Percentiles rank a stretch among this genome's conserved stretches.
These are phyloP conservation scores for Sebastes kiyomatsui DNA, from an alignment of 2,797 vertebrate genomes.

Conservation along the genomic window DNA sequence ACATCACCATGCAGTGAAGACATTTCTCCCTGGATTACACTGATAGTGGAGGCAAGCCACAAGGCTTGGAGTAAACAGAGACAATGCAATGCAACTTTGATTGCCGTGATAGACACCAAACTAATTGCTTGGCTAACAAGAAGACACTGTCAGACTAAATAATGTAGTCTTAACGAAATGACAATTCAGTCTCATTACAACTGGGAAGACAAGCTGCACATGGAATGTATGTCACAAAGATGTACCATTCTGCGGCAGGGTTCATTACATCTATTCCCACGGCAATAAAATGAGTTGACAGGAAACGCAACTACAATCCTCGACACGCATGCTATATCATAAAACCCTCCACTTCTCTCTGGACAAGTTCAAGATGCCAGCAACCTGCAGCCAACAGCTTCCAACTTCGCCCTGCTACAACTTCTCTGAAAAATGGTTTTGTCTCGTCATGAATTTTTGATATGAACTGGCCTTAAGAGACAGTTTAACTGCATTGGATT, in stretches of 20 bases:
- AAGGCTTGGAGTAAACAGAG: neutral
- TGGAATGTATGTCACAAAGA: neutral
- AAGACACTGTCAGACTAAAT: neutral
- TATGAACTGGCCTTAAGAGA: slow-evolving; percentile 34
- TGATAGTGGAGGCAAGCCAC: neutral
- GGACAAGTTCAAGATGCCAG: neutral
- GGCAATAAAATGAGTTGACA: neutral
- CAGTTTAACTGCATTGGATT: neutral
- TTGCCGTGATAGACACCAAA: neutral
- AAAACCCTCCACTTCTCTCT: neutral
- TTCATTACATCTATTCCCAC: neutral
- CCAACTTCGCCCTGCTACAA: neutral
- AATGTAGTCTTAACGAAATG: neutral
- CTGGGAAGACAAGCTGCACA: neutral
- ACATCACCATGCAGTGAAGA: neutral
- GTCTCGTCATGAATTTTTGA: slow-evolving; percentile 36
- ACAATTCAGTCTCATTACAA: neutral
- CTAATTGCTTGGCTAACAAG: neutral
- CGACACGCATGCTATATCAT: neutral
- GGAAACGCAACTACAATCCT: neutral
- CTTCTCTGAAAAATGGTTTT: slow-evolving; percentile 4
- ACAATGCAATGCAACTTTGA: neutral
- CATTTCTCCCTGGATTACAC: neutral
- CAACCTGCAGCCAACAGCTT: neutral
- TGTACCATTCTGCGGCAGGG: neutral